Base-by-base conservation (phyloP, 2,113 vertebrate genomes). In the Oncorhynchus clarkii region DNA sequence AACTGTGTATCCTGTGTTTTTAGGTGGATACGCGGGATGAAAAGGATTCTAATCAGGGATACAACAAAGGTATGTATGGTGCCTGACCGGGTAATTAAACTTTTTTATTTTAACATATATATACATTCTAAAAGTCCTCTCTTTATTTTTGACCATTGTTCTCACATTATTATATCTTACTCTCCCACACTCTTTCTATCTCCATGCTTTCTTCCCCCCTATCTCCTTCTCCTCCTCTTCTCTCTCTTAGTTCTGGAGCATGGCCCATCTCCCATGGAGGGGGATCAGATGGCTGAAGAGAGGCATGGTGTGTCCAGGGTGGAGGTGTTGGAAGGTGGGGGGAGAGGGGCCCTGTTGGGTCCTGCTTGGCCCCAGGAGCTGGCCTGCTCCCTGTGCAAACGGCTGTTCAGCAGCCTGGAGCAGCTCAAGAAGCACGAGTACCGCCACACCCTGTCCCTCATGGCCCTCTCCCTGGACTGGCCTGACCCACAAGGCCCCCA, bases 371-470 rank as follows among this genome's bases (percentile, higher is more conserved):
- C 81, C 82, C 93, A 74, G 72, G 92, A 92, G 87, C 90, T 91
- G 68, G 80, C 84, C 77, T 96, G 94, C 87, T 94, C 90, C 70
- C 91, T 95, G 92, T 94, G 94, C 88, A 86, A 93, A 86, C 93
- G 91, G 91, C 88, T 94, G 78, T 93, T 94, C 82, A 88, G 88
- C 87, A 69, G 85, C 84, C 88, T 90, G 67, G 92, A 93, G 72
- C 86, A 93, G 83, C 93, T 93, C 76, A 85, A 89, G 89, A 93
- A 94, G 79, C 94, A 94, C 62, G 86, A 94, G 85, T 92, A 93
- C 7, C 62, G 80, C 72, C 91, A 95, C 48, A 59, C 86, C 3
- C 85, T 94, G 79, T 92, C 92, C 31, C 89, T 94, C 68, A 68
- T 85, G 90, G 88, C 91, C 2, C 72, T 95, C 72, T 93, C 93